Evolutionary conservation across 2,888 invertebrate species (phyloP), one percentile per base, ranked within the genome.

Genomic region (Lasioglossum malachurum): DNA sequence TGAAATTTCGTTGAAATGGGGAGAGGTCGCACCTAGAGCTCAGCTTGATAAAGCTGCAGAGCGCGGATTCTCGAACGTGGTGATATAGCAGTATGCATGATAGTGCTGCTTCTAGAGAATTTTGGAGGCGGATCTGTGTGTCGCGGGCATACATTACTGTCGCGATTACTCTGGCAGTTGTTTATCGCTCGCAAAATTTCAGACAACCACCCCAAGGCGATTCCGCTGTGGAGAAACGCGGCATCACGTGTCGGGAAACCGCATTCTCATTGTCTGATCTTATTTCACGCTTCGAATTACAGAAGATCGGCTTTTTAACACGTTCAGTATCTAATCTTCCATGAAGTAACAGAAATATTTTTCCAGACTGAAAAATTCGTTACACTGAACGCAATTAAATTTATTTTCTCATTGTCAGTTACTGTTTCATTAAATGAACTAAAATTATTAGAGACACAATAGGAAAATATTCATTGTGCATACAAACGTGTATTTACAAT

Each of bases 121-220:
- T 78, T 49, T 27, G 41, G 4, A 35, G 8, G 23, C 69, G 16
- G 23, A 12, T 67, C 67, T 67, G 19, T 67, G 19, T 67, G 46
- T 76, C 64, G 27, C 67, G 16, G 31, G 75, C 75, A 77, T 73
- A 78, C 23, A 73, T 82, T 67, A 74, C 79, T 78, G 80, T 83
- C 83, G 77, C 86, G 83, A 89, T 90, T 87, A 87, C 80, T 82
- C 44, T 78, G 78, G 82, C 80, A 80, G 82, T 89, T 87, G 87
- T 90, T 90, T 90, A 89, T 87, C 64, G 84, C 78, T 86, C 53
- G 87, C 53, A 80, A 86, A 90, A 90, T 87, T 82, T 80, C 80
- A 44, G 46, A 44, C 57, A 53, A 16, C 64, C 44, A 57, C 27
- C 41, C 77, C 35, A 14, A 19, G 67, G 35, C 38, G 71, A 44